These are phyloP conservation scores for Psephotus haematonotus DNA, from an alignment of 2,113 vertebrate species.

Conservation along the genomic window DNA sequence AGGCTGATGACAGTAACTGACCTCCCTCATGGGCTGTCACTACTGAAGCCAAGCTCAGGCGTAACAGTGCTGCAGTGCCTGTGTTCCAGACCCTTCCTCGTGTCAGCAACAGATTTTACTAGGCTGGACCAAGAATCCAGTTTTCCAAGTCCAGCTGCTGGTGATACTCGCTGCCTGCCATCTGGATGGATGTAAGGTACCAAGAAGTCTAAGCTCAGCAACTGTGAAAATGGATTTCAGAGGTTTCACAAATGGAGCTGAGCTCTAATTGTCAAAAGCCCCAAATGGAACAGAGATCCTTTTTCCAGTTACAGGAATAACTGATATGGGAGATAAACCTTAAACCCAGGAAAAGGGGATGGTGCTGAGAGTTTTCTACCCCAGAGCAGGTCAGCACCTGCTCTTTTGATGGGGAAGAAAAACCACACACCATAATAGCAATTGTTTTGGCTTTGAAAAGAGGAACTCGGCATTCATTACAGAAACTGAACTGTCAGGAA, in stretches of 20 bases:
- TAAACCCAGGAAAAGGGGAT: no score
- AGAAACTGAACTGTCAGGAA: neutral
- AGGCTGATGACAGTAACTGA: neutral
- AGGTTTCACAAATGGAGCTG: neutral
- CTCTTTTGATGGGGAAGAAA: neutral
- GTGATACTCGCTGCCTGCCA: neutral
- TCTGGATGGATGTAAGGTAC: no score
- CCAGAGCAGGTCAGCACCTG: no score
- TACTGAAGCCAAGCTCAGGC: neutral
- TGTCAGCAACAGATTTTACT: no score
- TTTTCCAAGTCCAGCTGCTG: neutral
- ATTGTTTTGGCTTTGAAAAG: neutral
- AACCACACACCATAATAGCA: accelerated
- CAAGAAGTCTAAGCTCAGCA: neutral
- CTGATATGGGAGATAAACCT: accelerated
- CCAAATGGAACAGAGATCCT: neutral
- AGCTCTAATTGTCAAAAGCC: neutral
- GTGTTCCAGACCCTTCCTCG: neutral
- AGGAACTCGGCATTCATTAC: neutral
- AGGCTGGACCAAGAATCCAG: neutral
- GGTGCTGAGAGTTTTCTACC: neutral
- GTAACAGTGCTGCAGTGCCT: neutral
- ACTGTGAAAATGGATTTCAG: neutral
- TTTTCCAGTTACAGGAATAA: neutral
- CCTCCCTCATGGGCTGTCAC: neutral